Base-by-base conservation (phyloP, 2,797 vertebrate genomes). In the Rhodeus uyekii region DNA sequence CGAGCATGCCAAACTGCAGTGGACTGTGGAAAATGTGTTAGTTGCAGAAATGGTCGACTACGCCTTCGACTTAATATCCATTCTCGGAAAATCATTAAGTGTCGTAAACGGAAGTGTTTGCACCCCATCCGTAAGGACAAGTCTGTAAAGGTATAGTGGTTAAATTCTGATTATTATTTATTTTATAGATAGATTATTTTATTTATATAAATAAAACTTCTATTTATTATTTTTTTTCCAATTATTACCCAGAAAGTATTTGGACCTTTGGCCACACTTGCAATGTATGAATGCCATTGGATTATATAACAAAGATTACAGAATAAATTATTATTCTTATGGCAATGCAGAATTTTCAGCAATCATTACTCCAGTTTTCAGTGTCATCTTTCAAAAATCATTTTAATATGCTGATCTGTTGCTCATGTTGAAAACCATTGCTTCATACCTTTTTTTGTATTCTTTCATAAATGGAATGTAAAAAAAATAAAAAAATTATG, bases 11-110 rank as follows among this genome's bases (percentile, higher is more conserved):
- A 89, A 86, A 92, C 95, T 80, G 93, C 94, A 0, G 83, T 92
- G 74, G 95, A 98, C 78, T 97, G 97, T 78, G 96, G 96, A 19
- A 91, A 92, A 86, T 98, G 96, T 90, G 93, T 94, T 27, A 95
- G 95, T 88, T 98, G 96, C 86, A 92, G 90, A 77, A 90, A 91
- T 24, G 90, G 90, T 22, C 46, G 71, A 18, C 46, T 75, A 32
- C 60, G 44, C 13, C 34, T 29, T 34, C 85, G 88, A 63, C 86
- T 89, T 63, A 92, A 90, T 76, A 89, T 90, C 0, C 91, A 90
- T 22, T 83, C 89, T 39, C 85, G 89, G 53, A 93, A 90, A 86
- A 90, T 93, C 5, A 39, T 92, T 14, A 78, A 85, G 12, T 95
- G 94, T 71, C 86, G 91, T 39, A 93, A 92, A 82, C 89, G 94